Evolutionary conservation across 2,113 vertebrate genomes (phyloP), one percentile per base, ranked within the genome.

Genomic region (Ondatra zibethicus): DNA sequence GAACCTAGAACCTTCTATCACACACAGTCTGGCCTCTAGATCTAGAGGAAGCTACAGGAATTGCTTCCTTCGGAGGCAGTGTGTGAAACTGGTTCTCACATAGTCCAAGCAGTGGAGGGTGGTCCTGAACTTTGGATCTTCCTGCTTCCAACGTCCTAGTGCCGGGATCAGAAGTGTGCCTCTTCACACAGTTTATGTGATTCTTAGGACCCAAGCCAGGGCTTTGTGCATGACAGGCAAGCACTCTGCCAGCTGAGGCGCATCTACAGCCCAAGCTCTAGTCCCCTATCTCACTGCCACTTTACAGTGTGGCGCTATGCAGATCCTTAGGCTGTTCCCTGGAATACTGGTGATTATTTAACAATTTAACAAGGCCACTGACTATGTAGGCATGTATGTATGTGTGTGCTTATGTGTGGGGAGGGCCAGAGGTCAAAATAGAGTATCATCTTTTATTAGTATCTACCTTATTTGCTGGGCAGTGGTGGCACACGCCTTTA

Each of bases 301-400:
- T 75, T 1, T 0, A 8, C 0, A 36, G 9, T 3, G 8, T 0
- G 31, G 42, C 3, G 3, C 42, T 9, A 25, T 29, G 19, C 19
- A 36, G 45, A 13, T 50, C 27, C 65, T 50, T n/a, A n/a, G 4
- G 65, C 31, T 36, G 29, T 31, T 47, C 42, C 42, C 31, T 21
- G 31, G 36, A 70, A 47, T 25, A 68, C 9, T 23, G 10, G 11
- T 0, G 13, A 14, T 39, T 29, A 12, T 3, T 61, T 39, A 63
- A 42, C 27, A 31, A 36, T 55, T 81, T 55, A 82, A 58, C 47
- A 80, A 80, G 3, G 36, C 36, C 50, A 58, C 17, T 39, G 78
- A 58, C 36, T 58, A 6, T 13, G 19, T 39, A 33, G n/a, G 50
- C 16, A 16, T 39, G 55, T 42, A 3, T 27, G 33, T 4, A 3